A percentile compares a stretch with the other conserved stretches of the same genome.
These are phyloP conservation scores for Triplophysa tibetana DNA, from an alignment of 2,113 vertebrate genomes.

Conservation along the genomic window DNA sequence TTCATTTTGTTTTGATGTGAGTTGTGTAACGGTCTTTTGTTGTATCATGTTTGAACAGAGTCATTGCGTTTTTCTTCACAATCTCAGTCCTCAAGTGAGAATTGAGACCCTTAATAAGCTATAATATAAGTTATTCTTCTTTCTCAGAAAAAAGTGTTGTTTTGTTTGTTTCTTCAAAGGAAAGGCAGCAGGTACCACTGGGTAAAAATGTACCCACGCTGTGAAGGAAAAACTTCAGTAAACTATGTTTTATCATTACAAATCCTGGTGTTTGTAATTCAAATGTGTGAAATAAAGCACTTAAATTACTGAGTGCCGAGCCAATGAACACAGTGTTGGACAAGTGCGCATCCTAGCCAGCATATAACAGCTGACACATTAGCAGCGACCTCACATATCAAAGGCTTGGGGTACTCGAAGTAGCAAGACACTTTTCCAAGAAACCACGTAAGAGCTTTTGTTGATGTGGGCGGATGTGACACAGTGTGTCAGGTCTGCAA, in stretches of 20 bases:
- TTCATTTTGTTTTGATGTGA: background rate
- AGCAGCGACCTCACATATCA: conserved; percentile 18
- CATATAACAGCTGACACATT: conserved; percentile 15
- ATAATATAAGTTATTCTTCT: background rate
- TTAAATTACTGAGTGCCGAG: conserved; percentile 2
- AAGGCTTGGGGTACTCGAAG: conserved; percentile 19
- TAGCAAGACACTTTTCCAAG: conserved; percentile 13
- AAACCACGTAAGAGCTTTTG: conserved; percentile 43
- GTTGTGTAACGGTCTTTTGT: background rate
- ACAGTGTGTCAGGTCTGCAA: conserved; percentile 33
- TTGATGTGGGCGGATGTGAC: conserved; percentile 47
- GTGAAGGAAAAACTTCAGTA: background rate
- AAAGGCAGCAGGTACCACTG: conserved; percentile 32
- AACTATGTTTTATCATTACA: background rate
- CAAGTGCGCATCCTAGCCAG: background rate
- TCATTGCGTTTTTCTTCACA: background rate
- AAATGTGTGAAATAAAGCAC: background rate
- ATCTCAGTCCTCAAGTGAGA: conserved; percentile 14
- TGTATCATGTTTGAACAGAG: conserved; percentile 3
- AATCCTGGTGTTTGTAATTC: conserved; percentile 8
- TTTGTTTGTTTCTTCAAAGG: background rate
- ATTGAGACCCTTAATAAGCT: conserved; percentile 27
- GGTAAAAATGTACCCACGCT: conserved; percentile 29
- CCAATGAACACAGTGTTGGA: background rate
- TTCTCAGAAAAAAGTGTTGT: background rate